Conservation (phyloP, 2,888 invertebrate species). For the Diadegma fenestrale region DNA sequence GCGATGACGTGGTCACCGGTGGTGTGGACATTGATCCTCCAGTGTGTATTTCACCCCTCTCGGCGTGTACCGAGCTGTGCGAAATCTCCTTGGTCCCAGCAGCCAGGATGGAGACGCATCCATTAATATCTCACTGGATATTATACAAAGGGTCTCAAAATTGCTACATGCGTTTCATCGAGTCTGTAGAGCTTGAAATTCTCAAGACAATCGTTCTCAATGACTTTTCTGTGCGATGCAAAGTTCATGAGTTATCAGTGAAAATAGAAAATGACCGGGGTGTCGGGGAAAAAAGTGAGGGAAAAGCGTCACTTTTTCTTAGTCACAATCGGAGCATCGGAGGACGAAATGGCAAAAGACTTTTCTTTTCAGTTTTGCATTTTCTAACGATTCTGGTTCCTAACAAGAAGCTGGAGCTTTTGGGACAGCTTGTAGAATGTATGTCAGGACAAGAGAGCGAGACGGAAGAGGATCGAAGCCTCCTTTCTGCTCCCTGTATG, state of each 20-base stretch:
- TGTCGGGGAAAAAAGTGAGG: constrained; percentile 43
- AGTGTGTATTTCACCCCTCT: constrained; percentile 56
- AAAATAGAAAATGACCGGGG: background rate
- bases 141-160: constrained; percentile 33
- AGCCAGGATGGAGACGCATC: constrained; percentile 66
- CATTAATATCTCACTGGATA: constrained; percentile 80
- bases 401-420: background rate
- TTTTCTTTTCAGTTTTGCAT: background rate
- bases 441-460: constrained; percentile 24
- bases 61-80: constrained; percentile 25
- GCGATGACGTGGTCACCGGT: constrained; percentile 28
- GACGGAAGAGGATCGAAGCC: constrained; percentile 46
- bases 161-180: background rate
- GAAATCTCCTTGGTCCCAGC: constrained; percentile 34
- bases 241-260: background rate
- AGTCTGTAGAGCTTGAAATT: background rate
- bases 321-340: background rate
- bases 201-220: background rate
- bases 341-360: background rate
- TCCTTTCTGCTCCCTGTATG: constrained; percentile 23
- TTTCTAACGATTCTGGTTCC: background rate
- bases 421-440: background rate
- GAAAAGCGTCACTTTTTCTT: constrained; percentile 1
- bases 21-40: constrained; percentile 49
- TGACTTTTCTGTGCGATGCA: background rate